Conservation (phyloP, 2,888 invertebrate genomes). For the Sinohyriopsis cumingii region DNA sequence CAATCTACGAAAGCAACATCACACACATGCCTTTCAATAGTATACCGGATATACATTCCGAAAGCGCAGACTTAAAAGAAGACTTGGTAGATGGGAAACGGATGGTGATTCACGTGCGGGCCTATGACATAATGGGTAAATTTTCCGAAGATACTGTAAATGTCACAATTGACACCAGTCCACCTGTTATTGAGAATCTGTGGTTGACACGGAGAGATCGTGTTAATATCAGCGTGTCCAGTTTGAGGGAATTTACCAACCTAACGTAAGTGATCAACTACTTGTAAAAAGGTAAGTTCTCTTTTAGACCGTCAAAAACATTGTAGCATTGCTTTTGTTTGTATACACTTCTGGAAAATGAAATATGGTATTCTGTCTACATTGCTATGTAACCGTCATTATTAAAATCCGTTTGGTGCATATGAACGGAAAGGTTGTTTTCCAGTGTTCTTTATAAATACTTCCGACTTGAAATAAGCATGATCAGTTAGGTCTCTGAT, state of each 20-base stretch:
- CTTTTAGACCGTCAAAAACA: too few species aligned
- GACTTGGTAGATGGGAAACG: slow-evolving; percentile 29
- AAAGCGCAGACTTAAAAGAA: slow-evolving; percentile 2
- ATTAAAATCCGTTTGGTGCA: too few species aligned
- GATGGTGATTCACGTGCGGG: slow-evolving; percentile 24
- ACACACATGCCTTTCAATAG: slow-evolving; percentile 4
- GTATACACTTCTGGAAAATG: too few species aligned
- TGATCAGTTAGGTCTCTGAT: too few species aligned
- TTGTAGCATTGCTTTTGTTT: too few species aligned
- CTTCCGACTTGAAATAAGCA: too few species aligned
- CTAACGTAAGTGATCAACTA: slow-evolving; percentile 30
- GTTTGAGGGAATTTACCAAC: slow-evolving; percentile 28
- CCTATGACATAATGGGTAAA: slow-evolving; percentile 27
- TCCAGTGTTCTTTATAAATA: too few species aligned
- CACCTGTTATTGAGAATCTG: slow-evolving; percentile 33
- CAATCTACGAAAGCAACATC: slow-evolving; percentile 5
- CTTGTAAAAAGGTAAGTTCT: not conserved
- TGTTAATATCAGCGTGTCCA: slow-evolving; percentile 39
- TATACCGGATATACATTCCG: slow-evolving; percentile 3
- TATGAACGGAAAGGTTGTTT: too few species aligned
- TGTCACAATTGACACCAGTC: slow-evolving; percentile 29
- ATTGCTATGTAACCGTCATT: too few species aligned
- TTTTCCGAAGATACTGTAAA: slow-evolving; percentile 30
- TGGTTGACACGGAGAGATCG: slow-evolving; percentile 41
- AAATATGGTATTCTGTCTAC: too few species aligned